Evolutionary conservation across 2,797 vertebrate species (phyloP).

Genomic region (Pseudopleuronectes americanus): DNA sequence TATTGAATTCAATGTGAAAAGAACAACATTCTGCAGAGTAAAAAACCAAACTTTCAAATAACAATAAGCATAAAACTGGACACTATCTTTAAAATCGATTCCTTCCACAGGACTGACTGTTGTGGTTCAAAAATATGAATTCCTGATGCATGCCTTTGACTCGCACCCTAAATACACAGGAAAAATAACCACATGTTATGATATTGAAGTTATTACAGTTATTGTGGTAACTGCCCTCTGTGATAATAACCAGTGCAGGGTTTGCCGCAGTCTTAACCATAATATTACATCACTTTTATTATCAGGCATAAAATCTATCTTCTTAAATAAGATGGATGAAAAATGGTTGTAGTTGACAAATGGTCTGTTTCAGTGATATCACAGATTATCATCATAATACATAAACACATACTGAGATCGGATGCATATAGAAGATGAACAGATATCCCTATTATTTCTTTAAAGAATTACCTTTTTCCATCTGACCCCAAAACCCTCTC

Average conservation of each 20-base stretch:
- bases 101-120: constrained; percentile 12
- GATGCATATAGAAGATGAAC: too few species aligned
- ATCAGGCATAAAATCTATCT: background rate
- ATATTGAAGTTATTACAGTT: constrained; percentile 39
- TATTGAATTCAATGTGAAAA: background rate
- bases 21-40: background rate
- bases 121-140: constrained; percentile 1
- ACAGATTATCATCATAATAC: too few species aligned
- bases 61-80: constrained; percentile 4
- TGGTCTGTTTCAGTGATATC: too few species aligned
- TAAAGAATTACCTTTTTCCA: too few species aligned
- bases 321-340: too few species aligned
- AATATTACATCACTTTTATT: constrained; percentile 23
- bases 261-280: constrained; percentile 31
- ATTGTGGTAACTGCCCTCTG: constrained; percentile 26
- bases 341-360: too few species aligned
- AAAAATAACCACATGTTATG: constrained; percentile 38
- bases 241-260: constrained; percentile 31
- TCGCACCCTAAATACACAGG: constrained; percentile 22
- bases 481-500: too few species aligned
- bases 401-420: too few species aligned
- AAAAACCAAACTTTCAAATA: constrained; percentile 8
- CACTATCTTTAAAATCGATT: too few species aligned
- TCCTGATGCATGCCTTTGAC: constrained; percentile 24
- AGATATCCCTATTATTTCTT: too few species aligned